Base-by-base conservation (phyloP, 2,888 invertebrate species). In the Rotaria sp. region DNA sequence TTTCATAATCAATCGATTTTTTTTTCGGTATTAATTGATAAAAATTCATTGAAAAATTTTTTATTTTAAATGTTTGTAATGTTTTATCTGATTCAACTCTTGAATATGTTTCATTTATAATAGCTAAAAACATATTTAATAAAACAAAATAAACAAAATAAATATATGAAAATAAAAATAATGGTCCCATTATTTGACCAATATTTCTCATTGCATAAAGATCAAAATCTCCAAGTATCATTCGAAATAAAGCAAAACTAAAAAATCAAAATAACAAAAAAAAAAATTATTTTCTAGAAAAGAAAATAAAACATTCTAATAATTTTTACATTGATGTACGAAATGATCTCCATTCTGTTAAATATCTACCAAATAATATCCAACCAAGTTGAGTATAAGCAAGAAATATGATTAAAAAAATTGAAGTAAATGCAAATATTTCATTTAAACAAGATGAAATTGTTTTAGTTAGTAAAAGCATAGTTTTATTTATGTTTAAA, bases 121-220 rank as follows among this genome's bases (percentile, higher is more conserved):
- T 80, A 4, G 75, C 75, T 45, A 80, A 41, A 26, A 80, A 80
- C 75, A 80, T 80, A n/a, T 80, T 80, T 10, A 80, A 45, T n/a
- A 80, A n/a, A 45, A 80, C 75, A 21, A 75, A 75, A 75, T 75
- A 75, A 24, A 75, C 75, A n/a, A 75, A 75, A 75, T 41, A 75
- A 26, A 75, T 41, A 41, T 75, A 75, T 15, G 41, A 30, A 41
- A 75, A 75, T 21, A 75, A 24, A 41, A 75, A 75, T 21, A 75
- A 41, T 75, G 75, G 75, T 21, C 75, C 75, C 8, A 75, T 35
- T 21, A 26, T 21, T 41, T 38, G 18, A 75, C 30, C 75, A 41
- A 41, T 26, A 10, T 75, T 75, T 41, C 4, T 24, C 75, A 75
- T 41, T 24, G 41, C 75, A 41, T 75, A 75, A 24, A 75, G 30